phyloP scores from a whole-genome alignment of 2,797 vertebrate species.

The Silurus aristotelis region DNA sequence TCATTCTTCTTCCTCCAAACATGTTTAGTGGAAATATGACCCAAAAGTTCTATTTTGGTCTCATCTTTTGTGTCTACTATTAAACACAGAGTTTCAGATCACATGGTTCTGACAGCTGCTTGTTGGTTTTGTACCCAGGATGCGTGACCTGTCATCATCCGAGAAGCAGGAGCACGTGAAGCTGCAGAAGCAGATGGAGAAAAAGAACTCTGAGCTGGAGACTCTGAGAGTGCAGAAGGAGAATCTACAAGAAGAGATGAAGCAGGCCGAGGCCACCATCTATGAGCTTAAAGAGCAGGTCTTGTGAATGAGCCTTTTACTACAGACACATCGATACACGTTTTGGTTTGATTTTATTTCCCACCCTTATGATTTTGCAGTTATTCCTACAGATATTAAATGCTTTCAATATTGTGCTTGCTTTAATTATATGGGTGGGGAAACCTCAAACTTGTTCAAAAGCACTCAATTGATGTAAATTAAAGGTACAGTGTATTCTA shows the following conservation, averaged over 20 bases:
- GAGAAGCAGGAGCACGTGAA: conserved; percentile 97
- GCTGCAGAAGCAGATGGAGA: conserved; percentile 96
- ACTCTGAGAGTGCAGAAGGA: conserved; percentile 85
- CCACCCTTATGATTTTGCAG: background rate
- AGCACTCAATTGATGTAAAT: background rate
- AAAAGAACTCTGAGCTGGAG: conserved; percentile 91
- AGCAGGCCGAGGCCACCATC: conserved; percentile 82
- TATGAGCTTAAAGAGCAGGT: conserved; percentile 98
- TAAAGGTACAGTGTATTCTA: conserved; percentile 52
- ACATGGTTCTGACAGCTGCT: background rate
- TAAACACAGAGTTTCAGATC: background rate
- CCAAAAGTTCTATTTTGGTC: no score
- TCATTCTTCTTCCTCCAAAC: no score
- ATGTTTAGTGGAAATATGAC: no score
- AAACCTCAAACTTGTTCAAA: background rate
- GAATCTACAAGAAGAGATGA: conserved; percentile 89
- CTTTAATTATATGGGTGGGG: background rate
- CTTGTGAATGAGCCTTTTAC: conserved; percentile 4
- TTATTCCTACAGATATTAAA: background rate
- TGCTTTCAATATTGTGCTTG: background rate
- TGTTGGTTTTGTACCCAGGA: conserved; percentile 72
- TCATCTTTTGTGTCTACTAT: background rate
- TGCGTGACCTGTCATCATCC: conserved; percentile 90
- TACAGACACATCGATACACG: background rate
- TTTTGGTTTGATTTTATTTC: background rate